Evolutionary conservation across 2,797 vertebrate species (phyloP), one percentile per base, ranked within the genome.

Genomic region (Harpagifer antarcticus): DNA sequence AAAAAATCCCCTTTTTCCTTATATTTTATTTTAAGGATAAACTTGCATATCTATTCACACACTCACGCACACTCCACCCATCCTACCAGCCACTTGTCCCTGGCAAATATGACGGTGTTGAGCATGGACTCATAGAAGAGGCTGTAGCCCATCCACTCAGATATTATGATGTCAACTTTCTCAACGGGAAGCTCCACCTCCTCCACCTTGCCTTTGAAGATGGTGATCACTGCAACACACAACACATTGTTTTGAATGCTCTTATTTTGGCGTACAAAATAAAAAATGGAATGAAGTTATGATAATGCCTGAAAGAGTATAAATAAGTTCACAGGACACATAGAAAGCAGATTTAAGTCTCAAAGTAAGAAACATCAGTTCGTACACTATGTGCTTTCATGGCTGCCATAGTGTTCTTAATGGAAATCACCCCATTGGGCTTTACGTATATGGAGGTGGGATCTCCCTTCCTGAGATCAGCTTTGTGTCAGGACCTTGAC

Each of bases 51-150:
- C 33, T 33, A 79, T 68, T 71, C 31, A 68, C 12, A 27, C 81
- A 76, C 72, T 66, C 14, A 27, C 85, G 76, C 68, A 72, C 20
- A 66, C 13, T 37, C 8, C 33, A 45, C 11, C 43, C 16, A 12
- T 40, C 88, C 1, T 95, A 99, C 98, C 97, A 99, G 96, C 98
- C 98, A 99, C 91, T 99, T 99, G 94, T 99, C 98, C 90, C 98
- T 94, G 83, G 98, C 98, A 71, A 97, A 99, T 95, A 99, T 98
- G 90, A 99, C 98, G 0, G 97, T 99, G 92, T 98, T 98, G 83
- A 99, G 96, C 97, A 99, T 99, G 49, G 98, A 99, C 82, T 99
- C 98, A 63, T 99, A 99, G 94, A 99, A 99, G 57, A 99, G 96
- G 72, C 97, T 96, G 93, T 99, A 99, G 79, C 98, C 98, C 98